These are phyloP conservation scores for Andricus grossulariae DNA, from an alignment of 1,140 invertebrate species.

Conservation along the genomic window DNA sequence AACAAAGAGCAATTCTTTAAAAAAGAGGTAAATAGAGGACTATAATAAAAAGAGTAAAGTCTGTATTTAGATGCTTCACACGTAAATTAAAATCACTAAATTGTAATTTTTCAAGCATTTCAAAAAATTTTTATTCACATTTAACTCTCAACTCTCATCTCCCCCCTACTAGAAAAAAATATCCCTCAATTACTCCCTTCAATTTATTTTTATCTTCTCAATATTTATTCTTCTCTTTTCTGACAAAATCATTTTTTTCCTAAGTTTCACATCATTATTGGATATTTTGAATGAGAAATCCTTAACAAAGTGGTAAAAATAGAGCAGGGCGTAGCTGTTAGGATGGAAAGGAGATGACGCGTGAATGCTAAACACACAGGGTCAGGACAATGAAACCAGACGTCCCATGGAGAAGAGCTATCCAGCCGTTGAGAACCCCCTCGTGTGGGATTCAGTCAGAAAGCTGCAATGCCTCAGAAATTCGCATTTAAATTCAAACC, in stretches of 20 bases:
- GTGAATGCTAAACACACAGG: slow-evolving; percentile 62
- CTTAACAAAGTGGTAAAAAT: not conserved
- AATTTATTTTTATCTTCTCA: too few relatives aligned
- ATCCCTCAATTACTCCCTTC: too few relatives aligned
- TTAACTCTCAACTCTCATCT: too few relatives aligned
- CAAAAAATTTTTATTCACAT: too few relatives aligned
- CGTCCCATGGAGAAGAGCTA: slow-evolving; percentile 50
- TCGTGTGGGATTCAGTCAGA: slow-evolving; percentile 44
- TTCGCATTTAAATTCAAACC: slow-evolving; percentile 32
- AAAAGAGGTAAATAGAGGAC: too few relatives aligned
- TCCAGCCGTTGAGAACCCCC: slow-evolving; percentile 60
- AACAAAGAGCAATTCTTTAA: too few relatives aligned
- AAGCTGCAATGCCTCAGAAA: slow-evolving; percentile 32
- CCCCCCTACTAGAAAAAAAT: too few relatives aligned
- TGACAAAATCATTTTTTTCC: not conserved
- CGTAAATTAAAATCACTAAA: too few relatives aligned
- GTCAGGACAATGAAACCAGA: slow-evolving; percentile 57
- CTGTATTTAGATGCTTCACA: too few relatives aligned
- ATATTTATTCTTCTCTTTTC: not conserved
- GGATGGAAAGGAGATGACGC: slow-evolving; percentile 50
- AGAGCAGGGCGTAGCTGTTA: not conserved
- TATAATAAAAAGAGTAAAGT: too few relatives aligned
- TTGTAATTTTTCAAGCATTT: too few relatives aligned
- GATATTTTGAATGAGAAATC: not conserved
- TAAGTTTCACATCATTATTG: not conserved